Conservation (phyloP, 1,140 invertebrate genomes). For the Heliothis virescens region DNA sequence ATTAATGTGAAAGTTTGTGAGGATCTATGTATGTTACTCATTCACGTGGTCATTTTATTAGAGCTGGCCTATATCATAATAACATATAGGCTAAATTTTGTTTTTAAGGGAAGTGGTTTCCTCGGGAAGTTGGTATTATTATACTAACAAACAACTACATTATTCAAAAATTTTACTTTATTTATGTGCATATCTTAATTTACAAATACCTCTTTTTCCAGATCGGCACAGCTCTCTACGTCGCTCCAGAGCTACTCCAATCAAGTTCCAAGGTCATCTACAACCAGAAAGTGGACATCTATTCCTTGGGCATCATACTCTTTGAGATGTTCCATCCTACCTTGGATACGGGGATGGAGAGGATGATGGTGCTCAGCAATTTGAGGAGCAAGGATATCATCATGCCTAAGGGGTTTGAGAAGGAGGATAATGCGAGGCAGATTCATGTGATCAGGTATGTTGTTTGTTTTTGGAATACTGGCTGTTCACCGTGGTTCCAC, state of each 20-base stretch:
- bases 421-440: constrained; percentile 77
- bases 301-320: constrained; percentile 95
- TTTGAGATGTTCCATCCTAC: constrained; percentile 97
- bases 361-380: constrained; percentile 88
- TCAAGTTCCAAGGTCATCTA: constrained; percentile 90
- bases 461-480: not conserved
- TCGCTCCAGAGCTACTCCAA: constrained; percentile 94
- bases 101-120: too few species aligned
- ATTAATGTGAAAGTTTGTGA: too few species aligned
- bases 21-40: too few species aligned
- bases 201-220: not conserved
- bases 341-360: constrained; percentile 95
- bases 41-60: too few species aligned
- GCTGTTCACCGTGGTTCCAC: too few species aligned
- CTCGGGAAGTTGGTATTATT: too few species aligned
- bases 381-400: constrained; percentile 71
- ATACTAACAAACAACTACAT: too few species aligned
- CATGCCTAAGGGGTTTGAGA: constrained; percentile 78
- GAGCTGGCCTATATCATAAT: too few species aligned
- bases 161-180: too few species aligned
- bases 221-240: constrained; percentile 97
- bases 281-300: constrained; percentile 98
- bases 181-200: too few species aligned
- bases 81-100: too few species aligned
- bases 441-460: constrained; percentile 81